Evolutionary conservation across 53 echinoderm and acorn worm species (phyloP).

Genomic region (Mesocentrotus franciscanus): DNA sequence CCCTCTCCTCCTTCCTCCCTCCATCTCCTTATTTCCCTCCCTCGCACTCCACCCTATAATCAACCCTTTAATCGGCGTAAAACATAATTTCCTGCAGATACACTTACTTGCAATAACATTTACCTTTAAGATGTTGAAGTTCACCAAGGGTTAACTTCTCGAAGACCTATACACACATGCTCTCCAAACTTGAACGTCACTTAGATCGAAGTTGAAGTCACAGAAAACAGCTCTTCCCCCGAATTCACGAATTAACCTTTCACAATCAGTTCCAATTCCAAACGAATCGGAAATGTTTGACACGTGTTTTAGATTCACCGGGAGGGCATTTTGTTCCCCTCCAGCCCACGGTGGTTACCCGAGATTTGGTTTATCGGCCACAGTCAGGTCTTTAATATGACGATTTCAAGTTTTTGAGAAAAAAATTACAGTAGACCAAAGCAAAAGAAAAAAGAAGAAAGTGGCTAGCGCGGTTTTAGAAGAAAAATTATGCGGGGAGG

Average conservation of each 20-base stretch:
- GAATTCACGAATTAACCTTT: slow-evolving; percentile 47
- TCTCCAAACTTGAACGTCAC: slow-evolving; percentile 20
- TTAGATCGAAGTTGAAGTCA: slow-evolving; percentile 19
- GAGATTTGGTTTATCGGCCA: slow-evolving; percentile 19
- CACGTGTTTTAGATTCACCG: slow-evolving; percentile 40
- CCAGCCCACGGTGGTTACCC: slow-evolving; percentile 25
- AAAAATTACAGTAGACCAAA: background rate
- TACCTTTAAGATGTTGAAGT: background rate
- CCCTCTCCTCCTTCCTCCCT: background rate
- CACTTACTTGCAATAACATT: background rate
- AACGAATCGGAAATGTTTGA: slow-evolving; percentile 56
- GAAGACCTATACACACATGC: background rate
- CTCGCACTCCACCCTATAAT: background rate
- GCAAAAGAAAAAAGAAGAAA: background rate
- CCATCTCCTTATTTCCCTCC: background rate
- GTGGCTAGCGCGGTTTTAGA: too few relatives aligned
- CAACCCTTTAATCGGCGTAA: background rate
- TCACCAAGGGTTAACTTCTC: background rate
- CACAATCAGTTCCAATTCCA: slow-evolving; percentile 48
- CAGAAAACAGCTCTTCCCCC: slow-evolving; percentile 45
- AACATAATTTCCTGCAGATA: background rate
- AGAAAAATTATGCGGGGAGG: background rate
- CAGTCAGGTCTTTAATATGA: background rate
- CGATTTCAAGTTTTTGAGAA: too few relatives aligned
- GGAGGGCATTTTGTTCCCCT: slow-evolving; percentile 28